Evolutionary conservation across 2,888 invertebrate species (phyloP).

Genomic region (Drosophila helvetica): DNA sequence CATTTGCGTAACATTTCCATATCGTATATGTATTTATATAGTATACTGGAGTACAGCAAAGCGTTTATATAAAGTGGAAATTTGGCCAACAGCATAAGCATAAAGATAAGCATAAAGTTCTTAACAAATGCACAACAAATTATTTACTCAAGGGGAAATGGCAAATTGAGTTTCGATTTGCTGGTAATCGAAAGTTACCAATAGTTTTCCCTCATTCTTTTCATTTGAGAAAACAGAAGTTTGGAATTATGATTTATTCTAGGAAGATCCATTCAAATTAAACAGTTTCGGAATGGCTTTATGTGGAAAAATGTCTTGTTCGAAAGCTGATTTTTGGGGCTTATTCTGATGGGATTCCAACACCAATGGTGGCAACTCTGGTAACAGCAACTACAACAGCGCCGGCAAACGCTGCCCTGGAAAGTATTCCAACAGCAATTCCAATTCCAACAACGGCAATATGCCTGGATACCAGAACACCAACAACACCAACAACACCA

Average conservation of each 20-base stretch:
- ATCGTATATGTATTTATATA: background rate
- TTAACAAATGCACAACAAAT: constrained; percentile 58
- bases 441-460: constrained; percentile 23
- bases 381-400: constrained; percentile 10
- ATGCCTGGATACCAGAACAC: constrained; percentile 32
- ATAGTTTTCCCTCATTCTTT: no score
- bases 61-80: constrained; percentile 56
- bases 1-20: constrained; percentile 16
- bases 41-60: constrained; percentile 9
- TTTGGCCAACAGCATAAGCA: constrained; percentile 36
- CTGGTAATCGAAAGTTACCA: constrained; percentile 8
- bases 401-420: constrained; percentile 47
- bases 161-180: constrained; percentile 44
- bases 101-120: constrained; percentile 66
- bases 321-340: no score
- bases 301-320: no score
- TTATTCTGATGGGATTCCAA: background rate
- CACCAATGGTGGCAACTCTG: constrained; percentile 2
- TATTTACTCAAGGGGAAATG: constrained; percentile 45
- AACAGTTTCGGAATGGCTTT: background rate
- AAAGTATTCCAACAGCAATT: constrained; percentile 50
- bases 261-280: constrained; percentile 6
- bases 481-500: constrained; percentile 12
- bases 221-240: no score
- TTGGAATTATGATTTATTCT: background rate